Conservation (phyloP, 2,113 vertebrate species). For the Etia nguti region DNA sequence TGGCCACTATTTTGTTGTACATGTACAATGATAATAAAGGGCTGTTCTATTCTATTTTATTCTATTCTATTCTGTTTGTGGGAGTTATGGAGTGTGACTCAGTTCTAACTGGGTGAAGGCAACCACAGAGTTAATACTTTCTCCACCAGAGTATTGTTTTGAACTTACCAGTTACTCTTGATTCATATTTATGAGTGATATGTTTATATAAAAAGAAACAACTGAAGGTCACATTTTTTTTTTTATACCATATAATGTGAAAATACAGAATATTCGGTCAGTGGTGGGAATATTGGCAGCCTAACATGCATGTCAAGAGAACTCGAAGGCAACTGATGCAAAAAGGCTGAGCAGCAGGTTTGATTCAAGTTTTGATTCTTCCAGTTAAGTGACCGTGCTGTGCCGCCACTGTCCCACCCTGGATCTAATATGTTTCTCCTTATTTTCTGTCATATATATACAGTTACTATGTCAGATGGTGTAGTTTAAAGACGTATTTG, state of each 20-base stretch:
- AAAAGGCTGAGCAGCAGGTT: neutral
- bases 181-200: no score
- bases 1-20: neutral
- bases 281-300: neutral
- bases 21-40: no score
- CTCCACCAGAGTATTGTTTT: no score
- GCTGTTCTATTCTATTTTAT: no score
- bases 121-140: no score
- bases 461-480: neutral
- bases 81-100: no score
- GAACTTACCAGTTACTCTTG: no score
- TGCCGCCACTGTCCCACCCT: neutral
- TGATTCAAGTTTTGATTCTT: neutral
- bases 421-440: neutral
- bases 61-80: no score
- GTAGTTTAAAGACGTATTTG: neutral
- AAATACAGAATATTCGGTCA: neutral
- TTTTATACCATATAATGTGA: rapidly evolving
- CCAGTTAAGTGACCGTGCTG: neutral
- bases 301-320: neutral
- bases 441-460: neutral
- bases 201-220: no score
- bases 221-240: no score
- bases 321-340: neutral
- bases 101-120: no score